These are phyloP conservation scores for Stigmatopora nigra DNA, from an alignment of 2,113 vertebrate genomes.

Conservation along the genomic window DNA sequence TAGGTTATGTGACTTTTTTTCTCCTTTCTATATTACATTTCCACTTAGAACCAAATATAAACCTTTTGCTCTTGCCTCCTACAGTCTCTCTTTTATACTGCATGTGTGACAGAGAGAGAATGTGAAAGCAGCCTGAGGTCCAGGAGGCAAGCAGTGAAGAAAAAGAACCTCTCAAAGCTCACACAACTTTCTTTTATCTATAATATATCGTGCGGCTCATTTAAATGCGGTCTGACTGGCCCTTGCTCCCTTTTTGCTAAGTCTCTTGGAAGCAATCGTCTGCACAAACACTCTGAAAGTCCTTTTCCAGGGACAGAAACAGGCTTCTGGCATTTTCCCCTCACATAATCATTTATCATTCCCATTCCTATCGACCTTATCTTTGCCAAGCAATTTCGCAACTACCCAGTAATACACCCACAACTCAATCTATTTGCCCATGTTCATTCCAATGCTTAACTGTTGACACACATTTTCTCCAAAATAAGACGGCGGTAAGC, in stretches of 20 bases:
- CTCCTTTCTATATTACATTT: constrained; percentile 2
- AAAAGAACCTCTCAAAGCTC: constrained; percentile 33
- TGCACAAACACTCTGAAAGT: constrained; percentile 23
- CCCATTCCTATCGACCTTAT: constrained; percentile 38
- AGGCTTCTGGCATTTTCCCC: constrained; percentile 12
- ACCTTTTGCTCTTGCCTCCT: constrained; percentile 11
- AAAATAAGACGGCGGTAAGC: constrained; percentile 4
- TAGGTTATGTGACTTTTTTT: constrained; percentile 3
- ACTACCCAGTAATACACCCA: not conserved
- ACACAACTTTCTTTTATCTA: constrained; percentile 43
- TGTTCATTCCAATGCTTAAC: constrained; percentile 19
- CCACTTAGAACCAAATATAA: constrained; percentile 7
- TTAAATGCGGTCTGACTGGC: constrained; percentile 36
- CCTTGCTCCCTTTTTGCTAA: constrained; percentile 37
- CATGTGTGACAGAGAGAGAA: constrained; percentile 27
- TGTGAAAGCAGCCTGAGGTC: constrained; percentile 21
- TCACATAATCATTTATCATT: constrained; percentile 37
- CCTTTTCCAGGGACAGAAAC: constrained; percentile 21
- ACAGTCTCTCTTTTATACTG: constrained; percentile 30
- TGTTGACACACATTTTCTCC: constrained; percentile 10
- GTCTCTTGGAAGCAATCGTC: constrained; percentile 25
- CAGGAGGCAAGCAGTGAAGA: constrained; percentile 21
- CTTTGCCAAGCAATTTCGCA: constrained; percentile 36
- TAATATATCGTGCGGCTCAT: constrained; percentile 41
- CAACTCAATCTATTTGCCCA: constrained; percentile 26